These are phyloP conservation scores for Ia io DNA, from an alignment of 2,113 vertebrate genomes.

Conservation along the genomic window DNA sequence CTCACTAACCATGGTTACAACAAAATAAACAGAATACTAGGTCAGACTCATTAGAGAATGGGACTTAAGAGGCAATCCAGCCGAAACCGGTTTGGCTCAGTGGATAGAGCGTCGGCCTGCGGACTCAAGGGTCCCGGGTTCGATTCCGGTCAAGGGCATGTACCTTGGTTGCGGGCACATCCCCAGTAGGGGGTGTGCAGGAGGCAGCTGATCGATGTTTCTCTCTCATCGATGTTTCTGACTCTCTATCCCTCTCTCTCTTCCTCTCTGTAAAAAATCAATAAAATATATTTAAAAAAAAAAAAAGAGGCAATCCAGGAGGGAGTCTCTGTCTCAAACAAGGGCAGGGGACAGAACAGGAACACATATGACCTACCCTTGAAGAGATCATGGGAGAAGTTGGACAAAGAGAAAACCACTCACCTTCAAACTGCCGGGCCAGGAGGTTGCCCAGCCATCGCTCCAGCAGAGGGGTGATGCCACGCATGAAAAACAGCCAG, in stretches of 20 bases:
- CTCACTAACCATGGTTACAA: not conserved
- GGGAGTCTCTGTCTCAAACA: not conserved
- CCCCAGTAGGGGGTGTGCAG: too few species aligned
- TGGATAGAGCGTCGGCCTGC: too few species aligned
- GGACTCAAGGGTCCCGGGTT: too few species aligned
- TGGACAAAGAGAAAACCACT: conserved; percentile 50
- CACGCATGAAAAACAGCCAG: conserved; percentile 99
- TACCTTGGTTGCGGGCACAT: too few species aligned
- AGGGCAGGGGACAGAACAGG: not conserved
- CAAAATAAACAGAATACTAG: not conserved
- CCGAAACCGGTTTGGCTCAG: too few species aligned
- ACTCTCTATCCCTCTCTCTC: too few species aligned
- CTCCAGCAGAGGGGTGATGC: conserved; percentile 96
- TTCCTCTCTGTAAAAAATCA: too few species aligned
- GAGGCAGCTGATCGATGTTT: too few species aligned
- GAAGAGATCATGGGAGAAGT: accelerated
- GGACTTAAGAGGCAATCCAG: not conserved
- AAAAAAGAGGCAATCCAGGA: not conserved
- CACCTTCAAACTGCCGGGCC: conserved; percentile 99
- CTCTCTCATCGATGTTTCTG: too few species aligned
- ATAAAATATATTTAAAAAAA: too few species aligned
- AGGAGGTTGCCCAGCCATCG: conserved; percentile 98
- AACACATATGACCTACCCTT: not conserved
- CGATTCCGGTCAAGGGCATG: too few species aligned
- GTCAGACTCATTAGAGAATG: not conserved